Percentiles rank a stretch among this genome's conserved stretches.
Conservation (phyloP, 2,888 invertebrate genomes). For the Apantesis nais region DNA sequence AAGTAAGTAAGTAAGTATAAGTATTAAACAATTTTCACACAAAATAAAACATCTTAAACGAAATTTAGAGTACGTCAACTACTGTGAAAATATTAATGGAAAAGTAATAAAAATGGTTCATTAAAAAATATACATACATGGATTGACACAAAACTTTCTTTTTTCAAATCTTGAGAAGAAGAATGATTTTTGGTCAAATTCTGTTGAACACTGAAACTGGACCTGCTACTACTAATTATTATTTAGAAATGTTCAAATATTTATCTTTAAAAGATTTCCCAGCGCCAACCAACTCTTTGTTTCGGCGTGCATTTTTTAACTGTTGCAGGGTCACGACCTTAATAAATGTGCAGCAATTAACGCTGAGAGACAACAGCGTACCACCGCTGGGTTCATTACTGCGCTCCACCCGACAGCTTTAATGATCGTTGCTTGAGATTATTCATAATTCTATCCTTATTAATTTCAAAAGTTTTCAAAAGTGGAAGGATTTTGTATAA, state of each 20-base stretch:
- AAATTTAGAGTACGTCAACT: too few relatives aligned
- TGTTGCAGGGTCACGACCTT: slow-evolving; percentile 64
- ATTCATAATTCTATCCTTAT: slow-evolving; percentile 52
- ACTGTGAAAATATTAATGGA: too few relatives aligned
- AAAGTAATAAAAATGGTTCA: too few relatives aligned
- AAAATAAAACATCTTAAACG: too few relatives aligned
- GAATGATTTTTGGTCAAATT: too few relatives aligned
- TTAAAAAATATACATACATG: too few relatives aligned
- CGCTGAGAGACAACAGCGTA: slow-evolving; percentile 61
- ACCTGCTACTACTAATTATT: not conserved
- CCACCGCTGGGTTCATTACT: slow-evolving; percentile 63
- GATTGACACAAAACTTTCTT: too few relatives aligned
- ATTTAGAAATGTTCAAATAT: slow-evolving; percentile 33
- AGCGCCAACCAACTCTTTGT: slow-evolving; percentile 42
- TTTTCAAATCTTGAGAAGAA: too few relatives aligned
- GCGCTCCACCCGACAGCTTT: slow-evolving; percentile 55
- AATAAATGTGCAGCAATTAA: slow-evolving; percentile 73
- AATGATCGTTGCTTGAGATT: slow-evolving; percentile 58
- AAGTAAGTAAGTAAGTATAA: too few relatives aligned
- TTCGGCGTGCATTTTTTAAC: slow-evolving; percentile 62
- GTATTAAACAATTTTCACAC: too few relatives aligned
- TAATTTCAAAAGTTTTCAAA: slow-evolving; percentile 37
- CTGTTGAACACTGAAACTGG: too few relatives aligned
- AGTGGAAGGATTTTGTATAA: slow-evolving; percentile 29
- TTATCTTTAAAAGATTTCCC: slow-evolving; percentile 30